phyloP scores from a whole-genome alignment of 2,113 vertebrate species.

The Passer montanus region DNA sequence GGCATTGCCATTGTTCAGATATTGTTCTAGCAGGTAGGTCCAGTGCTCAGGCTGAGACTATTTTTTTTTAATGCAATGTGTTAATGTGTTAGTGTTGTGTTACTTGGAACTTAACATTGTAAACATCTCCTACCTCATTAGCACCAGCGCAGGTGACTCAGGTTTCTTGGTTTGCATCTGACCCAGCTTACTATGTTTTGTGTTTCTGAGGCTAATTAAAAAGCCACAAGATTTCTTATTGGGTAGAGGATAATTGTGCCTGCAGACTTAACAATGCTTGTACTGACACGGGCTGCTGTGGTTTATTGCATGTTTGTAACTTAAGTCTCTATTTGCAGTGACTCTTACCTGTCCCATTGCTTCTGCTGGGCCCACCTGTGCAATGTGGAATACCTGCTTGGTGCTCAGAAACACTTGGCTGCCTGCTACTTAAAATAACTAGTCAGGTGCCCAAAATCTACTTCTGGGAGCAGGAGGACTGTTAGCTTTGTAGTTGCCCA shows the following conservation, averaged over 20 bases:
- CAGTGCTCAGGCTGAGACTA: neutral
- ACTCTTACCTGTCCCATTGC: neutral
- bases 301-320: neutral
- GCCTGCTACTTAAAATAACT: neutral
- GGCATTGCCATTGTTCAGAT: neutral
- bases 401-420: neutral
- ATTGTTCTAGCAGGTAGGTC: neutral
- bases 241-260: neutral
- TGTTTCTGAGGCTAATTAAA: neutral
- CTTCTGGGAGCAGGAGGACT: neutral
- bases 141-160: neutral
- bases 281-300: fast-evolving
- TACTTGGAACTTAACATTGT: neutral
- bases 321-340: neutral
- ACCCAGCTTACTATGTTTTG: neutral
- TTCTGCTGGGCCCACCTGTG: neutral
- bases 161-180: neutral
- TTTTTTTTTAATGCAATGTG: neutral
- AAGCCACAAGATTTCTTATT: neutral
- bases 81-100: conserved; percentile 9
- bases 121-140: conserved; percentile 23
- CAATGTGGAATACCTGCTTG: neutral
- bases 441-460: neutral
- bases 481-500: neutral
- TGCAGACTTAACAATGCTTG: neutral